Percentiles rank a stretch among this genome's conserved stretches.
Evolutionary conservation across 2,797 vertebrate genomes (phyloP).

Genomic region (Arnoldichthys spilopterus): DNA sequence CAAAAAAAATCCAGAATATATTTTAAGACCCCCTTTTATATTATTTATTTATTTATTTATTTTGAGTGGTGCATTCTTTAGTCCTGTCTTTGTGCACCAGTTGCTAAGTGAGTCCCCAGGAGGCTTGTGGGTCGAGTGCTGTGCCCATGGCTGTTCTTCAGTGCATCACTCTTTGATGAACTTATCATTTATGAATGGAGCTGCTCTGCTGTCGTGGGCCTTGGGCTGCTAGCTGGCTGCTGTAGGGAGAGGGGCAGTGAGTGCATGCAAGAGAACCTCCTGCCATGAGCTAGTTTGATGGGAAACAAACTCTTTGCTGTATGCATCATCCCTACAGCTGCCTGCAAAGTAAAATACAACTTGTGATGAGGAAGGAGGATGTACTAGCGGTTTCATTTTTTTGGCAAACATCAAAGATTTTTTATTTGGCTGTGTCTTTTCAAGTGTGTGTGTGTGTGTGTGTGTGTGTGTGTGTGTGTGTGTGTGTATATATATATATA

Average conservation of each 20-base stretch:
- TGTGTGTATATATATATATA: no score
- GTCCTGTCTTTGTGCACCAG: not conserved
- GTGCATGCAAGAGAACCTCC: not conserved
- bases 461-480: no score
- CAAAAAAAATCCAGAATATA: not conserved
- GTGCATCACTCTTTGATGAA: slow-evolving; percentile 1
- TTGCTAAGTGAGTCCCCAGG: not conserved
- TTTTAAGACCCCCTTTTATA: not conserved
- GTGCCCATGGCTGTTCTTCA: not conserved
- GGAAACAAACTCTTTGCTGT: not conserved
- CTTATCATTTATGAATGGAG: slow-evolving; percentile 5
- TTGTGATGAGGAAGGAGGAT: not conserved
- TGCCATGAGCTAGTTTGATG: not conserved
- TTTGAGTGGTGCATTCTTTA: not conserved
- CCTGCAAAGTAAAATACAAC: not conserved
- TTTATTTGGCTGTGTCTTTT: not conserved
- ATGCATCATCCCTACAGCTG: not conserved
- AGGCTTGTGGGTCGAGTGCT: not conserved
- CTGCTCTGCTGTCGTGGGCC: not conserved
- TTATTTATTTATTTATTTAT: not conserved
- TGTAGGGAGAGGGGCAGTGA: not conserved
- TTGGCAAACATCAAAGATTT: not conserved
- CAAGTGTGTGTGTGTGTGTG: not conserved
- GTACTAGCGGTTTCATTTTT: not conserved
- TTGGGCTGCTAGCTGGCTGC: not conserved